Evolutionary conservation across 2,888 invertebrate species (phyloP).

Genomic region (Iphiclides podalirius): DNA sequence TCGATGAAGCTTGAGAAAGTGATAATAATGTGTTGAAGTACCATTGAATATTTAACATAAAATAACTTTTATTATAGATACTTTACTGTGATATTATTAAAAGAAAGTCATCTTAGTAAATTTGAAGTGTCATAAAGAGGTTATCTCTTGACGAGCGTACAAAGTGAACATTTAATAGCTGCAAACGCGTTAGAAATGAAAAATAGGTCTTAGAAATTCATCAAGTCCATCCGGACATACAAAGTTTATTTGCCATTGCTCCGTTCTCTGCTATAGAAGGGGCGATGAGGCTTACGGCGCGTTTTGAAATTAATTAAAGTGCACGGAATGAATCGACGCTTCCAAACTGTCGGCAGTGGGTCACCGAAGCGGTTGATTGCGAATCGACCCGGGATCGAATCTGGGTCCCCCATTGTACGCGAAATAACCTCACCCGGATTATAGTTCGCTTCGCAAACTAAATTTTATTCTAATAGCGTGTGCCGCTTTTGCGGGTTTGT

Average conservation of each 20-base stretch:
- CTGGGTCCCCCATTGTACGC: slow-evolving; percentile 66
- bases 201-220: not conserved
- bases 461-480: slow-evolving; percentile 20
- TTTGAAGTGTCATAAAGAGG: no score
- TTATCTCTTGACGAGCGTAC: no score
- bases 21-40: no score
- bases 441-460: slow-evolving; percentile 14
- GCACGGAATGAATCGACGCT: slow-evolving; percentile 36
- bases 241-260: not conserved
- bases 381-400: slow-evolving; percentile 60
- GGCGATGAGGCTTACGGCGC: slow-evolving; percentile 44
- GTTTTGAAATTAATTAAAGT: slow-evolving; percentile 65
- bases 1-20: no score
- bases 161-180: not conserved
- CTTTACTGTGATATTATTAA: no score
- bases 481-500: slow-evolving; percentile 9
- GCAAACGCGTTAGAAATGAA: slow-evolving; percentile 3
- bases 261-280: slow-evolving; percentile 44
- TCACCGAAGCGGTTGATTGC: slow-evolving; percentile 72
- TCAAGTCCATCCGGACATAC: not conserved
- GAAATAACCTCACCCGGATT: slow-evolving; percentile 39
- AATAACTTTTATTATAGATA: no score
- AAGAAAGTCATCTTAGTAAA: no score
- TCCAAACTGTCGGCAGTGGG: slow-evolving; percentile 58
- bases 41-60: no score